phyloP scores from a whole-genome alignment of 2,113 vertebrate genomes.

The Lipotes vexillifer region DNA sequence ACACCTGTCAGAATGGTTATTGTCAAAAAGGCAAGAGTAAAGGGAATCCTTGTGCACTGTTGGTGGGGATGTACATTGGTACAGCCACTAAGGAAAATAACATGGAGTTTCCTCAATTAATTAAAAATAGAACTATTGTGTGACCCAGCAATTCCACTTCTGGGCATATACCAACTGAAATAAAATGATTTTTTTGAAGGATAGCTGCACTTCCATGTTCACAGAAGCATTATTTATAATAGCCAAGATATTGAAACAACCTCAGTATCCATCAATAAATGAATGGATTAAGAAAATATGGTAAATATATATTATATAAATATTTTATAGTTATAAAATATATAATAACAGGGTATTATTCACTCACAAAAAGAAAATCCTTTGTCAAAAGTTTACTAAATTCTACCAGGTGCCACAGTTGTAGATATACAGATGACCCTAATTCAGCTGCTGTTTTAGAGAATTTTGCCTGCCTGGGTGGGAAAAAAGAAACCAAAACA shows the following conservation, averaged over 20 bases:
- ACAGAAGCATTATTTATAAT: neutral
- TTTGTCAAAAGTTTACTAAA: neutral
- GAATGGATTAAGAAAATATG: neutral
- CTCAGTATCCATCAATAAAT: neutral
- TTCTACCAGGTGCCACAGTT: neutral
- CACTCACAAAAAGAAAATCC: neutral
- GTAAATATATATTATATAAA: neutral
- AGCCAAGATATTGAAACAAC: neutral
- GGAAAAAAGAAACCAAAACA: neutral
- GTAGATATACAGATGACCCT: neutral
- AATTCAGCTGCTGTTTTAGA: neutral
- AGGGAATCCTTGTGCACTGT: neutral
- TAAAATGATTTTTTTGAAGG: neutral
- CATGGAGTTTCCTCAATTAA: neutral
- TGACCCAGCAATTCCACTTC: neutral
- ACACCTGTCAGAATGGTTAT: neutral
- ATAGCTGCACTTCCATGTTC: neutral
- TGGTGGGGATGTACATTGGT: neutral
- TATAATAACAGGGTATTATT: too few species aligned
- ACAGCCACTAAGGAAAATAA: neutral
- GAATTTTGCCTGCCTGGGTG: neutral
- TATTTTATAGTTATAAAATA: too few species aligned
- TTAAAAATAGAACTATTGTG: neutral
- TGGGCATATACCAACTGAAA: neutral
- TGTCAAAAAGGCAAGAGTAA: neutral